These are phyloP conservation scores for Loxodonta africana DNA, from an alignment of 2,113 vertebrate genomes.

Conservation along the genomic window DNA sequence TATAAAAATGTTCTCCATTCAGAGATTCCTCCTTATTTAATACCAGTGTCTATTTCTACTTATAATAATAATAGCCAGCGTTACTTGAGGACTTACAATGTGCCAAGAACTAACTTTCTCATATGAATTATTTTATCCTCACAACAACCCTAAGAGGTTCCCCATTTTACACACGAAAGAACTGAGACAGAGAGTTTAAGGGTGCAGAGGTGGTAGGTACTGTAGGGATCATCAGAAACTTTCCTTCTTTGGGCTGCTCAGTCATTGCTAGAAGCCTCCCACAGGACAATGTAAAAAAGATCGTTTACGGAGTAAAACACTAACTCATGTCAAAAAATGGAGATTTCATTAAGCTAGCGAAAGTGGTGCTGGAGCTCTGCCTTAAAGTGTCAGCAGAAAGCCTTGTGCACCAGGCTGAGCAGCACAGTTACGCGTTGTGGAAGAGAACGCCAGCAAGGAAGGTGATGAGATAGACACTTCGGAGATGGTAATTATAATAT, in stretches of 20 bases:
- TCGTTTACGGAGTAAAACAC: background rate
- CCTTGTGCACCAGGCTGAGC: background rate
- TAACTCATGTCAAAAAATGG: background rate
- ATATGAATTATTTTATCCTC: background rate
- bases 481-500: background rate
- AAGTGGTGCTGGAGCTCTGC: background rate
- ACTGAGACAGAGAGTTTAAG: background rate
- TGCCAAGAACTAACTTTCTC: background rate
- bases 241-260: background rate
- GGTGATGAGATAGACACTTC: background rate
- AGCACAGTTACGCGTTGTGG: background rate
- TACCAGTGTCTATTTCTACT: background rate
- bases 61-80: background rate
- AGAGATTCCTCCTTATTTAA: background rate
- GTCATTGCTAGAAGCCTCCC: background rate
- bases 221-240: background rate
- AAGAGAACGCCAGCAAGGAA: background rate
- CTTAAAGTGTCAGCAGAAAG: background rate
- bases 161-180: background rate
- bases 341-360: background rate
- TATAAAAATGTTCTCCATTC: background rate
- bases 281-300: background rate
- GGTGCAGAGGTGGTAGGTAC: too few relatives aligned
- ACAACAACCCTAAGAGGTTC: background rate
- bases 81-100: background rate